Evolutionary conservation across 2,888 invertebrate species (phyloP), one percentile per base, ranked within the genome.

Genomic region (Lordiphosa andalusiaca): DNA sequence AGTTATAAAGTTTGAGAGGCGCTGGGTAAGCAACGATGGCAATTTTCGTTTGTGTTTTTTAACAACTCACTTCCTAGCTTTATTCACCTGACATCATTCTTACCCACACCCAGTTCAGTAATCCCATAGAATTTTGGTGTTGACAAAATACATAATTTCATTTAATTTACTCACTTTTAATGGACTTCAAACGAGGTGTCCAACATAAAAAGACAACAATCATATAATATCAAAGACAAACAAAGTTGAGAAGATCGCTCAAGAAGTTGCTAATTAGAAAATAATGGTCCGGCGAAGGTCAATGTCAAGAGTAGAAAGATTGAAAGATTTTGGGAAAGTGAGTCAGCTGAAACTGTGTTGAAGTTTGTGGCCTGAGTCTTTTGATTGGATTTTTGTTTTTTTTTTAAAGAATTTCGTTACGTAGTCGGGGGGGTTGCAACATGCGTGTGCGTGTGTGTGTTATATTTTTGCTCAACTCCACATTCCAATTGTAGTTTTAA

Each of bases 141-240:
- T 59, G 53, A 62, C 53, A 68, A 64, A 59, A 71, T 61, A 49
- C 40, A 68, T 77, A 77, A 77, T 84, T 84, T 80, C 49, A 46
- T 69, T 78, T 80, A 82, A 82, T 78, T 69, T 67, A 78, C 69
- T 72, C 58, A 57, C 25, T 66, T 71, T 78, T 72, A 80, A 78
- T 82, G 73, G 73, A 84, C 80, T 61, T 40, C 42, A 44, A 42
- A 48, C 63, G 37, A 60, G 54, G 67, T 62, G 78, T 73, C 71
- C 61, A 60, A 48, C 60, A 56, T 59, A 48, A 65, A 44, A 36
- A 39, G 56, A 62, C 35, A 30, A 42, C 52, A 39, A 65, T 56
- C 53, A 64, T 60, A 42, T 60, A 42, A 74, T 60, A 44, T 41
- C 53, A 40, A 53, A 61, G 13, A n/a, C 63, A 76, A 74, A 53